These are phyloP conservation scores for Polyploca ridens DNA, from an alignment of 2,888 invertebrate genomes.

Conservation along the genomic window DNA sequence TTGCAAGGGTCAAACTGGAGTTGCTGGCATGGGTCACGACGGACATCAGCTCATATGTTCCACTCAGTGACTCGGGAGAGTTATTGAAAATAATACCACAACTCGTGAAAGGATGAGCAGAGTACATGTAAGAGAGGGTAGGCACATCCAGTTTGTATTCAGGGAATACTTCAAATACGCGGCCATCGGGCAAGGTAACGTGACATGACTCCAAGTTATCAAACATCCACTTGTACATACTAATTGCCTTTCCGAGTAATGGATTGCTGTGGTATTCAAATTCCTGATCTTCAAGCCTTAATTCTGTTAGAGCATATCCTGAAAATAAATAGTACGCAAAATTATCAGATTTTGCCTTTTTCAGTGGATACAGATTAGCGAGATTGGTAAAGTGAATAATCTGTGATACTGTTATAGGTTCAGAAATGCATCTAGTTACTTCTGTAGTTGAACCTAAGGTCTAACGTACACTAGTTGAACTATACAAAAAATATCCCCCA, in stretches of 20 bases:
- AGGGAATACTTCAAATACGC: conserved; percentile 48
- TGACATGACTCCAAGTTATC: conserved; percentile 51
- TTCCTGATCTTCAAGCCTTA: neutral
- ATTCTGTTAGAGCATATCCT: neutral
- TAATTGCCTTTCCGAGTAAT: conserved; percentile 21
- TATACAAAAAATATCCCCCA: too few relatives aligned
- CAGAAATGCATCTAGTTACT: too few relatives aligned
- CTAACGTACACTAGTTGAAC: too few relatives aligned
- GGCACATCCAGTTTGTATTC: conserved; percentile 33
- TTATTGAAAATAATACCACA: neutral
- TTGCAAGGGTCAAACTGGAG: conserved; percentile 38
- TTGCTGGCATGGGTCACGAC: conserved; percentile 28
- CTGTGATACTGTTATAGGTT: too few relatives aligned
- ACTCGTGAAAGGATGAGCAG: neutral
- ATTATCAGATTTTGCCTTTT: too few relatives aligned
- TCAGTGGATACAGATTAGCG: too few relatives aligned
- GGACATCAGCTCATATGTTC: conserved; percentile 41
- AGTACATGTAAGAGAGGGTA: conserved; percentile 27
- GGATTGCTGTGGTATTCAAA: neutral
- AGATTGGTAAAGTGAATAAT: too few relatives aligned
- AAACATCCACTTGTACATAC: conserved; percentile 42
- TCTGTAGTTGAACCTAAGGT: too few relatives aligned
- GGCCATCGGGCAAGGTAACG: conserved; percentile 49
- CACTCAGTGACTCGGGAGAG: neutral
- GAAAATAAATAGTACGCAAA: neutral